These are phyloP conservation scores for Esox niger DNA, from an alignment of 2,113 vertebrate species.

Conservation along the genomic window DNA sequence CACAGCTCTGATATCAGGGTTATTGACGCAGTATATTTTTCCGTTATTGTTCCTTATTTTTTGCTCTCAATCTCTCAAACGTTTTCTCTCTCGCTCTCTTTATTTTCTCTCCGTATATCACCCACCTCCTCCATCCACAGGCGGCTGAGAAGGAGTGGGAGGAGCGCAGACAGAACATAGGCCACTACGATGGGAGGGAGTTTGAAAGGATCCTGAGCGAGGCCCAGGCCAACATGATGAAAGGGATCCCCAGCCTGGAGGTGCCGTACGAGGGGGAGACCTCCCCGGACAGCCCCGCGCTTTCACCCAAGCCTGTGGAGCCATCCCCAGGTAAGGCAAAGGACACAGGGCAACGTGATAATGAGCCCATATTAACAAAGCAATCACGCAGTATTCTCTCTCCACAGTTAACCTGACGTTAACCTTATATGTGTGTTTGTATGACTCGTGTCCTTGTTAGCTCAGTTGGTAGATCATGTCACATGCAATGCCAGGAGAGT, in stretches of 20 bases:
- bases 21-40: no score
- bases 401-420: no score
- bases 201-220: constrained; percentile 94
- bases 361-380: no score
- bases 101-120: not conserved
- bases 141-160: constrained; percentile 94
- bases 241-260: constrained; percentile 87
- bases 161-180: constrained; percentile 88
- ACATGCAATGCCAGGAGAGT: no score
- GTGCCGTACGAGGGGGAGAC: constrained; percentile 65
- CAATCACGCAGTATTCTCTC: no score
- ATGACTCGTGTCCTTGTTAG: no score
- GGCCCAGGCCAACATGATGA: constrained; percentile 94
- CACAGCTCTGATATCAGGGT: no score
- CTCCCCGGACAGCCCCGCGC: constrained; percentile 58
- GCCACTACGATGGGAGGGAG: constrained; percentile 88
- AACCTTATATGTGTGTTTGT: no score
- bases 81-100: not conserved
- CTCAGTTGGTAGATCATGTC: no score
- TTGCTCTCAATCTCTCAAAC: not conserved
- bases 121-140: constrained; percentile 53
- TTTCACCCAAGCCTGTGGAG: constrained; percentile 40
- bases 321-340: constrained; percentile 52
- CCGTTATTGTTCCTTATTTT: not conserved
- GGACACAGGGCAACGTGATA: not conserved